Evolutionary conservation across 2,797 vertebrate genomes (phyloP).

Genomic region (Myotis vivesi): DNA sequence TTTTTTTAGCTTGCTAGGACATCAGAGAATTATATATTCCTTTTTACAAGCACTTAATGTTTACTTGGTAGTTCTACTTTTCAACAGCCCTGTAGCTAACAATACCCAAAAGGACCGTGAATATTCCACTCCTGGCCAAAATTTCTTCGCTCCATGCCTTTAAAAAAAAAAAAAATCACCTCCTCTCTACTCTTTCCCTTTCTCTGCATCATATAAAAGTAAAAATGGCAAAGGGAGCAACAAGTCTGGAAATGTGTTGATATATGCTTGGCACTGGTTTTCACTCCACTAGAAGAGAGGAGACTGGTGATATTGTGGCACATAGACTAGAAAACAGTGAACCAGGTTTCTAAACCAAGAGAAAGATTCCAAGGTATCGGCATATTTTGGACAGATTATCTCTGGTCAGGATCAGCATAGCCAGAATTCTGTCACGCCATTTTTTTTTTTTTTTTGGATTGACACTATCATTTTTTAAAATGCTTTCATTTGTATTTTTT

Average conservation of each 20-base stretch:
- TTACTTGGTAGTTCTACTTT: background rate
- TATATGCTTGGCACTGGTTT: background rate
- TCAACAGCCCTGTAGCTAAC: background rate
- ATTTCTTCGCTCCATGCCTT: background rate
- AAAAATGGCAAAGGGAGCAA: background rate
- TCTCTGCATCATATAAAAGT: background rate
- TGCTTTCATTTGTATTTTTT: background rate
- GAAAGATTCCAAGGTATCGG: background rate
- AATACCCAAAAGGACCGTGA: background rate
- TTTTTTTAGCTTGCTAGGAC: background rate
- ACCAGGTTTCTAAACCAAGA: background rate
- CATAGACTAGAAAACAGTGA: background rate
- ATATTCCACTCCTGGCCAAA: background rate
- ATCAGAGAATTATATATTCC: background rate
- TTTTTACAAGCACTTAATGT: background rate
- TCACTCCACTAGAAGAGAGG: background rate
- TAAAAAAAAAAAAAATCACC: background rate
- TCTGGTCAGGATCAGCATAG: constrained; percentile 8
- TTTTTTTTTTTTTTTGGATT: background rate
- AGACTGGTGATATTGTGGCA: background rate
- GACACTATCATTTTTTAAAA: background rate
- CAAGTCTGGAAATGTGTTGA: background rate
- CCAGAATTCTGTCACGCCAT: background rate
- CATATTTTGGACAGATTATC: background rate
- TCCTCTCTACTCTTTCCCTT: background rate